A percentile compares a stretch with the other conserved stretches of the same genome.
Evolutionary conservation across 2,888 invertebrate genomes (phyloP).

Genomic region (Himalopsyche anomala): DNA sequence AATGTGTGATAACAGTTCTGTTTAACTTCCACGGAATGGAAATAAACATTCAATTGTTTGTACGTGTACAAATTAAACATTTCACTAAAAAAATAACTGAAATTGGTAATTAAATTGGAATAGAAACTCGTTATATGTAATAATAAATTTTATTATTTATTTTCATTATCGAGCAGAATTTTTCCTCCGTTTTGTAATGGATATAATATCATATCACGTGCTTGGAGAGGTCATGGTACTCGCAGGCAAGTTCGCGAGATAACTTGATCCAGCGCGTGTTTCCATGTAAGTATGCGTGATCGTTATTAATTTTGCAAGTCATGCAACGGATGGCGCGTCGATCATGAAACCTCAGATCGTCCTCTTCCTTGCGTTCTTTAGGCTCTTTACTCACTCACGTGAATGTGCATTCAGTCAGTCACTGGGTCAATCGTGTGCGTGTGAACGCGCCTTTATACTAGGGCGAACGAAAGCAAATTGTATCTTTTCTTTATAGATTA

Average conservation of each 20-base stretch:
- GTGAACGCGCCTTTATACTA: slow-evolving; percentile 32
- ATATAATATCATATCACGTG: neutral
- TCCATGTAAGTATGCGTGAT: slow-evolving; percentile 19
- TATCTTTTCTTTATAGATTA: too few relatives aligned
- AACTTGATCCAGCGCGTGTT: slow-evolving; percentile 42
- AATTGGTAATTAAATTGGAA: too few relatives aligned
- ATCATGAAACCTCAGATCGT: slow-evolving; percentile 40
- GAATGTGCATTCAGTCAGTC: slow-evolving; percentile 40
- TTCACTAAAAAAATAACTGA: too few relatives aligned
- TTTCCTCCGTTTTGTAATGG: neutral
- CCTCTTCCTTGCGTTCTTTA: slow-evolving; percentile 17
- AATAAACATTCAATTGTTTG: too few relatives aligned
- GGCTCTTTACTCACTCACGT: slow-evolving; percentile 1
- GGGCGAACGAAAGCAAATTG: neutral
- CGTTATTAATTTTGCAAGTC: slow-evolving; percentile 36
- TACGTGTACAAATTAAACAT: too few relatives aligned
- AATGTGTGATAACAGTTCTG: too few relatives aligned
- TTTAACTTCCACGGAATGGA: too few relatives aligned
- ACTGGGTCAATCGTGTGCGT: slow-evolving; percentile 40
- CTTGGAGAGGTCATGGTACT: slow-evolving; percentile 36
- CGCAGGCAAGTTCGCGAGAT: slow-evolving; percentile 38
- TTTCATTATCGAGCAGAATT: neutral
- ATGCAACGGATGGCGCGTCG: slow-evolving; percentile 21
- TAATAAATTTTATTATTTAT: neutral
- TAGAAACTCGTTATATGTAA: too few relatives aligned